Base-by-base conservation (phyloP, 1,140 invertebrate species). In the Notospermus geniculatus region DNA sequence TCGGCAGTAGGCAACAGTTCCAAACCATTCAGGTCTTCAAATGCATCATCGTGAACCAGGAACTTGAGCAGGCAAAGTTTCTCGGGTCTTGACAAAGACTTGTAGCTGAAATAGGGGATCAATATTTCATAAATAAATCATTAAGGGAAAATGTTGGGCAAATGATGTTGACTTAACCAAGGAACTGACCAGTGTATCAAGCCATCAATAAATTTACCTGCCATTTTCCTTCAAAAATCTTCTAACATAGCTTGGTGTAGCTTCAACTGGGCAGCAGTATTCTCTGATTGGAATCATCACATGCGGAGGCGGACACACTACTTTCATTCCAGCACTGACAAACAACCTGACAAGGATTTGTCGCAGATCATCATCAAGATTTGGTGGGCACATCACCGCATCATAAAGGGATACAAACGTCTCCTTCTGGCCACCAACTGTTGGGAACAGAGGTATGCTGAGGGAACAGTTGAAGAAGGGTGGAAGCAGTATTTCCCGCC, bases 401-500 rank as follows among this genome's bases (percentile, higher is more conserved):
- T 50, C 46, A 19, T 23, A 4, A 5, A 50, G n/a, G 4, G n/a
- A 5, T 5, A 50, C 46, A 19, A n/a, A 19, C 5, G 19, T n/a
- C 25, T 50, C 25, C 5, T 50, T 27, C 4, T n/a, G 9, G 9
- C 46, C 25, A 50, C n/a, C 46, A 50, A 27, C 25, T 50, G 46
- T 50, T 50, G n/a, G 46, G 46, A 50, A 50, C 19, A 50, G 46
- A 19, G n/a, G 19, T n/a, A 23, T 19, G 4, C n/a, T 50, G 5
- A 50, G 46, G n/a, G 25, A 4, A 7, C 25, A 7, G 32, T 30
- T 30, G 25, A 59, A 59, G 19, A 60, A 64, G 43, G 66, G 43
- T 0, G 55, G 57, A 36, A 57, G 19, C 36, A 69, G 39, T 1
- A 69, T 58, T 15, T 59, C 29, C 29, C 57, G 32, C 67, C 67